Base-by-base conservation (phyloP, 1,140 invertebrate species). In the Trichonephila clavipes region DNA sequence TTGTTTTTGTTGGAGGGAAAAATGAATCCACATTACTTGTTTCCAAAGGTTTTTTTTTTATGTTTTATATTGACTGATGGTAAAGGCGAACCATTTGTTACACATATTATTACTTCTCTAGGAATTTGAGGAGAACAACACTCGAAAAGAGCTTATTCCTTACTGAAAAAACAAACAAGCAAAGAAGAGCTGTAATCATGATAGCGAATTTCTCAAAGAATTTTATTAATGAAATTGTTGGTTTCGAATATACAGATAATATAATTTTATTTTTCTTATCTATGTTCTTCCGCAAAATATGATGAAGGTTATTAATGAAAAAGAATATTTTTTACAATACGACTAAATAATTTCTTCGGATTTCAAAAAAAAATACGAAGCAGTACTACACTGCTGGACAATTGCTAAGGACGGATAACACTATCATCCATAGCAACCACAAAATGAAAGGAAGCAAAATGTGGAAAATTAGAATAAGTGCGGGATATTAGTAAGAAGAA, bases 51-150 rank as follows among this genome's bases (percentile, higher is more conserved):
- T 62, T 10, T 64, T 87, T 21, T 34, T 62, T 44, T 14, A 85
- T 58, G 28, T 34, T 62, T 44, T 44, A 8, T 88, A 88, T 88
- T 88, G 86, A 88, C 86, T 88, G 86, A 88, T 88, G 86, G 34
- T 88, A 24, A 28, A 64, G 61, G 28, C 28, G 51, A 12, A 62
- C 34, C 59, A 88, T 88, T 88, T 88, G 62, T 88, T 88, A 88
- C 51, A 34, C 19, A 44, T 28, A 24, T 59, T 83, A 83, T 58
- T 58, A 59, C 82, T 14, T 51, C 44, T 7, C 24, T 44, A 24
- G 59, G 61, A 21, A 40, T 88, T 12, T 4, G 34, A 88, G 16
- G 18, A 34, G 21, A 88, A 19, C 28, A 88, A 88, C 28, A 24
- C 51, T 51, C 51, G 51, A 51, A 51, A 10, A 34, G n/a, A 40